Base-by-base conservation (phyloP, 1,140 invertebrate genomes). In the Sesamia nonagrioides region DNA sequence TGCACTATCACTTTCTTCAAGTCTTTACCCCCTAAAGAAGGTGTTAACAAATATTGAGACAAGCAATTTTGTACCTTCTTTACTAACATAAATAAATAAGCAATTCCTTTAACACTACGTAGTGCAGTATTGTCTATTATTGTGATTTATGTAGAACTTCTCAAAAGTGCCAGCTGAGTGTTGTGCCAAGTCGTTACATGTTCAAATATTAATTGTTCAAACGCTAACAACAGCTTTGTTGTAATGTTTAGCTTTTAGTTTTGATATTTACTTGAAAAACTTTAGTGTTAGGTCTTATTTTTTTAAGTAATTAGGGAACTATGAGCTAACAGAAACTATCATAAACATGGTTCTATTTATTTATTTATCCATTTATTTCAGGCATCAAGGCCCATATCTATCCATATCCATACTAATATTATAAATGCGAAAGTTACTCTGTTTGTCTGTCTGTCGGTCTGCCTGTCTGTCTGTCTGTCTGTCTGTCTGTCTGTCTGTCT, bases 201-300 rank as follows among this genome's bases (percentile, higher is more conserved):
- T 66, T 66, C 33, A 66, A 66, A 66, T 66, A 66, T 66, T 66
- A 66, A 66, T 66, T 66, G 61, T 66, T 66, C n/a, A 66, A 66
- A 42, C 61, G 61, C 17, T 37, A 27, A 27, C 27, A 27, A 27
- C 27, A 42, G 17, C 8, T 18, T 11, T 42, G 61, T 42, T 66
- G 37, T 42, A 11, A 13, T 66, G 61, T 35, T 60, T 60, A 60
- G 13, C 27, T 27, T 21, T 52, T 52, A 50, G 15, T n/a, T 45
- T 52, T 71, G 9, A 21, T 71, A 40, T 71, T 71, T 71, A 27
- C n/a, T 52, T 52, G n/a, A 52, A 71, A 17, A 17, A 63, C 40
- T 63, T 21, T 42, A 52, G 6, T 66, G 61, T 66, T 21, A 40
- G 17, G 15, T 18, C 21, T 42, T 66, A 45, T 66, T 42, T 60